A percentile compares a stretch with the other conserved stretches of the same genome.
These are phyloP conservation scores for Actinia equina DNA, from an alignment of 64 coral and sea anemone species.

Conservation along the genomic window DNA sequence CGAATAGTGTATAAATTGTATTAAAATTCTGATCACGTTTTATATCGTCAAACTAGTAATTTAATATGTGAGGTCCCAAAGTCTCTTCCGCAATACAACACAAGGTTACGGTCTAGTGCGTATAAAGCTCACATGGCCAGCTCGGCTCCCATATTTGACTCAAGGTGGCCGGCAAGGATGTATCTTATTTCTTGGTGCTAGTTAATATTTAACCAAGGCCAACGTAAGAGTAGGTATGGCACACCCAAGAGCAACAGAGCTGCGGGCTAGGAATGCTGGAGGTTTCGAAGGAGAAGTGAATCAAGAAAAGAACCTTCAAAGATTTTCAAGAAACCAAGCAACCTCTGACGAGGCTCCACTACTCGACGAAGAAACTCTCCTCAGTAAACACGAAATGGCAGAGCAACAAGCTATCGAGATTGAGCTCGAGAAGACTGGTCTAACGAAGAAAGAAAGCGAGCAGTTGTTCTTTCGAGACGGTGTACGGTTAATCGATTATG, in stretches of 20 bases:
- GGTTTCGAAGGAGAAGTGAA: background rate
- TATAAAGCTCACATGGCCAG: conserved; percentile 19
- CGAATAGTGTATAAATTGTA: too few species aligned
- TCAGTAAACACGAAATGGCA: conserved; percentile 87
- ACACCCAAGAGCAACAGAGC: conserved; percentile 41
- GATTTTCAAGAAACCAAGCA: conserved; percentile 4
- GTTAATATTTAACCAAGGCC: conserved; percentile 2
- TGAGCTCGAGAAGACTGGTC: conserved; percentile 63
- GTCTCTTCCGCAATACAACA: conserved; percentile 9
- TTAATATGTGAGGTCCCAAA: too few species aligned
- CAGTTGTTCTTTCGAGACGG: conserved; percentile 71
- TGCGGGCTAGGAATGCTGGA: conserved; percentile 32
- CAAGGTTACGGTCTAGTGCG: background rate
- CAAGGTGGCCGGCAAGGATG: background rate
- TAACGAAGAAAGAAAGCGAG: conserved; percentile 36
- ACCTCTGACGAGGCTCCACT: conserved; percentile 62
- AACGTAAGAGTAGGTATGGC: conserved; percentile 1
- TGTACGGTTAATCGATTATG: conserved; percentile 69
- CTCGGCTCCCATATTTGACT: background rate
- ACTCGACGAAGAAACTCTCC: conserved; percentile 72
- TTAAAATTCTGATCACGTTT: too few species aligned
- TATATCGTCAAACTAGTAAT: too few species aligned
- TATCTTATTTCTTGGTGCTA: background rate
- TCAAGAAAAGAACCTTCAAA: conserved; percentile 4
- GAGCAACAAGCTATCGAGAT: conserved; percentile 63